Evolutionary conservation across 2,888 invertebrate genomes (phyloP), one percentile per base, ranked within the genome.

Genomic region (Tinea semifulvella): DNA sequence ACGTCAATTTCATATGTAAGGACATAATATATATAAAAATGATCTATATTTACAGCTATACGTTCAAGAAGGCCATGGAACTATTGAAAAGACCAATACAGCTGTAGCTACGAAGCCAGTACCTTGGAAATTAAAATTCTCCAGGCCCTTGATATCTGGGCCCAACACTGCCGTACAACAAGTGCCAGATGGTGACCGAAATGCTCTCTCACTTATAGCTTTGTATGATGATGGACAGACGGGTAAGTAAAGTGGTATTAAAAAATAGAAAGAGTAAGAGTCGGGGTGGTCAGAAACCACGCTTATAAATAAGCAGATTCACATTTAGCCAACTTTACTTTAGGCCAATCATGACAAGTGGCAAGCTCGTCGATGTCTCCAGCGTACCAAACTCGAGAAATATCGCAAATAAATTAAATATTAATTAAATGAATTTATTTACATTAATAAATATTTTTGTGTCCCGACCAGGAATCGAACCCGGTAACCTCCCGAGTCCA

Each of bases 51-150:
- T 58, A 35, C 61, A 87, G 86, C 62, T 90, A 3, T 91, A 91
- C 65, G 86, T 91, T 44, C 90, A 90, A 68, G 90, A 90, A 56
- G 69, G 71, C 44, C 51, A 52, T 11, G 48, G 59, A 1, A 77
- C 71, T 56, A 53, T 64, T 0, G 61, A 60, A 6, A 72, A 69
- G 48, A 31, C 71, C 1, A 68, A 68, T 6, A 68, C 64, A 43
- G 58, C 66, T 0, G 62, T 69, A 2, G 53, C 64, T 0, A 48
- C 62, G 0, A 60, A 53, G 58, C 83, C 71, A 1, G 84, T 89
- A 54, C 91, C 92, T 0, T 93, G 92, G 91, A 87, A 87, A 55
- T 86, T 92, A 20, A 82, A 89, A 58, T 83, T 87, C 7, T 87
- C 88, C 60, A 56, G 84, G 59, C 74, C 82, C 43, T 51, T 68